Conservation (phyloP, 2,113 vertebrate genomes). For the Lophius piscatorius region DNA sequence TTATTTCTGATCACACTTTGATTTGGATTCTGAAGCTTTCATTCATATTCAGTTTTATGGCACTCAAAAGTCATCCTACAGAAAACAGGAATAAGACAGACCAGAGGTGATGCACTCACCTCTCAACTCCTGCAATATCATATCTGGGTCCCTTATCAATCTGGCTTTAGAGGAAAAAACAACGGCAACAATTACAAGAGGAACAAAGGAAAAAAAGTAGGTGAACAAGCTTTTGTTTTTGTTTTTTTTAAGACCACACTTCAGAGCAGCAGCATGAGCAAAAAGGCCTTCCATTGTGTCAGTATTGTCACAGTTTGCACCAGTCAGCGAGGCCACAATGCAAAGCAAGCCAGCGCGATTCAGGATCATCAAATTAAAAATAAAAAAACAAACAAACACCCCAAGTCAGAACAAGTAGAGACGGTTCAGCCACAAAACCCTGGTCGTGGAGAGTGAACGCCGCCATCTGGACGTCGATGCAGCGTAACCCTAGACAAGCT, state of each 20-base stretch:
- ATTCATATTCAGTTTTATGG: constrained; percentile 24
- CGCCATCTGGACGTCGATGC: too few relatives aligned
- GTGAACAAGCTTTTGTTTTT: constrained; percentile 40
- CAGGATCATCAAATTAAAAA: not conserved
- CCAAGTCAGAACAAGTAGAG: constrained; percentile 15
- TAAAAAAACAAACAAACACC: too few relatives aligned
- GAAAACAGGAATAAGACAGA: constrained; percentile 61
- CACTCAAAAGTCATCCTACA: constrained; percentile 39
- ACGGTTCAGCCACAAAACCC: not conserved
- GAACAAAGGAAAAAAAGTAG: constrained; percentile 43
- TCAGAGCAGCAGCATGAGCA: constrained; percentile 49
- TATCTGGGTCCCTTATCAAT: constrained; percentile 79
- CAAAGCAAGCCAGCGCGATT: constrained; percentile 53
- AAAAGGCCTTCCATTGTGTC: constrained; percentile 40
- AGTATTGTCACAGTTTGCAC: constrained; percentile 26
- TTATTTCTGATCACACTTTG: too few relatives aligned
- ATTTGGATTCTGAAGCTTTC: too few relatives aligned
- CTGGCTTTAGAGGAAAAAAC: constrained; percentile 81
- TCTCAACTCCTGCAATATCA: constrained; percentile 78
- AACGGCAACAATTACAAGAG: constrained; percentile 77
- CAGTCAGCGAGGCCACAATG: constrained; percentile 25
- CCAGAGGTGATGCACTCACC: constrained; percentile 74
- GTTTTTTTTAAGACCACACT: constrained; percentile 33
- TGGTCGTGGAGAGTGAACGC: too few relatives aligned
- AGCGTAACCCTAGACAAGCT: too few relatives aligned